Percentiles rank a stretch among this genome's conserved stretches.
Evolutionary conservation across 2,797 vertebrate species (phyloP).

Genomic region (Tangara arthus): DNA sequence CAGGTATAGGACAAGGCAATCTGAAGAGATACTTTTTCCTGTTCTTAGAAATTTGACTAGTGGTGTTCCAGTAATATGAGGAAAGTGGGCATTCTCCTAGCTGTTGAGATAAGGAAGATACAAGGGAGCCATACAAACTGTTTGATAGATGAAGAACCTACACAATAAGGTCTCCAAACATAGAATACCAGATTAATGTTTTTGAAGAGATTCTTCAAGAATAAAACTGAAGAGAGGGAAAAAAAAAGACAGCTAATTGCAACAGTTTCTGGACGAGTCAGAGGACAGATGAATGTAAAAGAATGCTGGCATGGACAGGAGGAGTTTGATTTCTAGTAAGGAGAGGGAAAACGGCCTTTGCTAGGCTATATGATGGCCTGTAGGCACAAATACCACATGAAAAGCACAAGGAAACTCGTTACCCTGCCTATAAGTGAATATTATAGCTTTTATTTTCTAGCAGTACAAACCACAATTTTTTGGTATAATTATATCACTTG

Average conservation of each 20-base stretch:
- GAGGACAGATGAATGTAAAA: background rate
- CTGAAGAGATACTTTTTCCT: background rate
- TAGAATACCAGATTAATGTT: background rate
- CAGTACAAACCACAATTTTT: background rate
- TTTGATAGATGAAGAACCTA: background rate
- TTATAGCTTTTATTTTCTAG: background rate
- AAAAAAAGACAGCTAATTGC: background rate
- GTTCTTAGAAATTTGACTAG: background rate
- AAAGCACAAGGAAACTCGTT: background rate
- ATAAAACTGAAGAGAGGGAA: background rate
- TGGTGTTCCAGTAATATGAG: background rate
- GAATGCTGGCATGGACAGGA: too few relatives aligned
- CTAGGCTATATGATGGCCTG: background rate
- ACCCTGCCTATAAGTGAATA: background rate
- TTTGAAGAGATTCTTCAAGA: background rate
- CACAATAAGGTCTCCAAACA: accelerated
- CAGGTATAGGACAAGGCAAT: background rate
- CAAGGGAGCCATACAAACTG: background rate
- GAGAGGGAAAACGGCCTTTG: background rate
- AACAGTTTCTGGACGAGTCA: background rate
- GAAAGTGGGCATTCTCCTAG: background rate
- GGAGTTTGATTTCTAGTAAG: background rate
- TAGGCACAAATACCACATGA: background rate
- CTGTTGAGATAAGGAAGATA: background rate
- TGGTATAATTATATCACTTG: background rate